These are phyloP conservation scores for Barbus barbus DNA, from an alignment of 2,113 vertebrate genomes.

Conservation along the genomic window DNA sequence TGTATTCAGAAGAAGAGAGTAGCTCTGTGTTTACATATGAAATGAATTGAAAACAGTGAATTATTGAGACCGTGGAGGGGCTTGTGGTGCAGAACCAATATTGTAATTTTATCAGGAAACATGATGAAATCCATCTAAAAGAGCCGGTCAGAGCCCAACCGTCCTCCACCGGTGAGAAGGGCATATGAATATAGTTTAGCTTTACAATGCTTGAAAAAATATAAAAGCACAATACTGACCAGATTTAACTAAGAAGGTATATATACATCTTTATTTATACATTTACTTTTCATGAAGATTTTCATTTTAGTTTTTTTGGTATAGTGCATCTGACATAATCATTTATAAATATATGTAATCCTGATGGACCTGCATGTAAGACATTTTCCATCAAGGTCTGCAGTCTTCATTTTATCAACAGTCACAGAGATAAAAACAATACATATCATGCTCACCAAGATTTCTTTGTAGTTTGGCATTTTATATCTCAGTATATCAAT, in stretches of 20 bases:
- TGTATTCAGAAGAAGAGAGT: slow-evolving; percentile 77
- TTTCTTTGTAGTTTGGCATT: too few species aligned
- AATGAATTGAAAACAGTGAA: slow-evolving; percentile 67
- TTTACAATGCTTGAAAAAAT: slow-evolving; percentile 30
- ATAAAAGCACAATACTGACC: slow-evolving; percentile 52
- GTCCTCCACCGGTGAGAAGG: background rate
- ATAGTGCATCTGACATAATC: too few species aligned
- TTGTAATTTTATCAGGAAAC: background rate
- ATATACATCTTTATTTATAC: background rate
- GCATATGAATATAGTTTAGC: slow-evolving; percentile 9
- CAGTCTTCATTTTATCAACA: too few species aligned
- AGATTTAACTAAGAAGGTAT: background rate
- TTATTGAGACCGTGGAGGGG: background rate
- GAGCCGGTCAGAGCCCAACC: background rate
- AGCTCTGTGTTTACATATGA: slow-evolving; percentile 80
- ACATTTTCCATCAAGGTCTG: too few species aligned
- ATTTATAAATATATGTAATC: too few species aligned
- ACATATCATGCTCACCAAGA: too few species aligned
- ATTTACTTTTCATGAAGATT: background rate
- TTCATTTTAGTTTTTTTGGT: too few species aligned
- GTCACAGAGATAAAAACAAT: too few species aligned
- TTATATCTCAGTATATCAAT: too few species aligned
- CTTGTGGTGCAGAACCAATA: background rate
- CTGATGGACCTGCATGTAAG: too few species aligned
- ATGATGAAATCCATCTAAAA: background rate